Base-by-base conservation (phyloP, 2,113 vertebrate genomes). In the Caranx melampygus region DNA sequence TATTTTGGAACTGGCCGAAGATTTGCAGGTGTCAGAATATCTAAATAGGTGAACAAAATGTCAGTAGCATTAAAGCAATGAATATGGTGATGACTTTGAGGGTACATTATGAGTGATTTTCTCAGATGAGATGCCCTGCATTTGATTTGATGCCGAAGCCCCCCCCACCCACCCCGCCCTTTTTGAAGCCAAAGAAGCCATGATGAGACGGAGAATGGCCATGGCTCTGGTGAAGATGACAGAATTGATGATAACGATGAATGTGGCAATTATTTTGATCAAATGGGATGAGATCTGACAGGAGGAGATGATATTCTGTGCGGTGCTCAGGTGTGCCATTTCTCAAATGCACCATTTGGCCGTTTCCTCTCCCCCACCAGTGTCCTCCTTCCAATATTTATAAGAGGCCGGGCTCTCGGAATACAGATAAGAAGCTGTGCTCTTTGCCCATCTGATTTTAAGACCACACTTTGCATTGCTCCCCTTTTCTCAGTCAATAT, bases 351-450 rank as follows among this genome's bases (percentile, higher is more conserved):
- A 64, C 89, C 87, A 87, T 92, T 94, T 91, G 90, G 86, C 90
- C 66, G 69, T 83, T 90, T 84, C 84, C 88, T 72, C 69, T 87
- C 81, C 81, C 81, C 87, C 86, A 77, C 76, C 85, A 70, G 87
- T 90, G 91, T 92, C 91, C 91, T 93, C 91, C 90, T 82, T 93
- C 89, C 89, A 94, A 93, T 93, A 94, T 94, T 94, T 93, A 93
- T 92, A 91, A 88, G 91, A 89, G 89, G 79, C 35, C 85, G 13
- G 68, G 75, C 88, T 86, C 81, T 80, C 83, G 0, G 91, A 89
- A 93, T 94, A 92, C 91, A 90, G 92, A 94, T 93, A 80, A 75
- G 86, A 82, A 26, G 66, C 72, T 51, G 15, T 71, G 75, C 84
- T 90, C 87, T 88, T 85, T 79, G 74, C 78, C 86, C 72, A 14